Percentiles rank a stretch among this genome's conserved stretches.
Evolutionary conservation across 2,888 invertebrate species (phyloP).

Genomic region (Lordiphosa andalusiaca): DNA sequence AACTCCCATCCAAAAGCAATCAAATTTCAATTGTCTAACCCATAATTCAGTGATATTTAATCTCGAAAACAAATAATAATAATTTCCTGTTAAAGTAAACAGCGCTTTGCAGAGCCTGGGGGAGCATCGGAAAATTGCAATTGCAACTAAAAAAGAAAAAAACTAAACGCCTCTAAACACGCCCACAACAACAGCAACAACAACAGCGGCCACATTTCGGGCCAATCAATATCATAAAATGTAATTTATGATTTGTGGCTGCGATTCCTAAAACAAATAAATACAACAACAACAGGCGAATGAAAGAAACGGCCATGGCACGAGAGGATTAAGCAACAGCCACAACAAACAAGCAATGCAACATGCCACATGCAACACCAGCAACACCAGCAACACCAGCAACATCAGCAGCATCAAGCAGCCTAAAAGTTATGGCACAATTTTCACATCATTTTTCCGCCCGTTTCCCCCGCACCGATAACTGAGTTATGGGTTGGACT

Average conservation of each 20-base stretch:
- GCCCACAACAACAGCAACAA: constrained; percentile 41
- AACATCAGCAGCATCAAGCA: constrained; percentile 40
- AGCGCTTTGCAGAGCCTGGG: constrained; percentile 41
- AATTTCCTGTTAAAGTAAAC: constrained; percentile 65
- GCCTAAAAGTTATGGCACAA: constrained; percentile 71
- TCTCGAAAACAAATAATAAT: constrained; percentile 61
- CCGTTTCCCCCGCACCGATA: constrained; percentile 37
- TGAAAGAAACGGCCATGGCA: constrained; percentile 28
- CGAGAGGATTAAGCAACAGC: constrained; percentile 43
- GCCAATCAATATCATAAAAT: constrained; percentile 76
- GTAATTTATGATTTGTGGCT: constrained; percentile 77
- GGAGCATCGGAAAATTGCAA: constrained; percentile 18
- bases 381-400: constrained; percentile 34
- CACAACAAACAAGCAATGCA: constrained; percentile 40
- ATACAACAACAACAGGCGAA: constrained; percentile 18
- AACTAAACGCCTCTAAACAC: constrained; percentile 44
- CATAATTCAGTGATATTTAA: constrained; percentile 63
- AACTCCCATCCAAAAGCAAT: constrained; percentile 10
- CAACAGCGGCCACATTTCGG: constrained; percentile 35
- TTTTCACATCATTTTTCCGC: constrained; percentile 76
- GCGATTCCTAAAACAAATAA: constrained; percentile 73
- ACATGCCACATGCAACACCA: constrained; percentile 38
- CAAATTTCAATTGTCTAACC: constrained; percentile 23
- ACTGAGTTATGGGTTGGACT: constrained; percentile 64
- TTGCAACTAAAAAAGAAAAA: constrained; percentile 26